Percentiles rank a stretch among this genome's conserved stretches.
phyloP scores from a whole-genome alignment of 2,888 invertebrate genomes.

The Drosophila setosimentum region DNA sequence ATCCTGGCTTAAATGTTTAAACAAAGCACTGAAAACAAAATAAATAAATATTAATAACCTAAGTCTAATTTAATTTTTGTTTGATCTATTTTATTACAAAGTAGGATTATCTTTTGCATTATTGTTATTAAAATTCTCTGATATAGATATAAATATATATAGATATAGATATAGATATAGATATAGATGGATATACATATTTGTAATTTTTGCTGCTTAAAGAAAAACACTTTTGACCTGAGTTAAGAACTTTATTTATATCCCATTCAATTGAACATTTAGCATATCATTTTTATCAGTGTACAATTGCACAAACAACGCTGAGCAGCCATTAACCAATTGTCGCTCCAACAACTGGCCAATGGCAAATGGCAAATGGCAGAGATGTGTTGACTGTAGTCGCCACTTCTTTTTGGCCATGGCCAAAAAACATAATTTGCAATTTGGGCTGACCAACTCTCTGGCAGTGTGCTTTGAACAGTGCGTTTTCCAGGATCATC shows the following conservation, averaged over 20 bases:
- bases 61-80: not conserved
- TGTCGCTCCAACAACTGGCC: constrained; percentile 11
- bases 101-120: not conserved
- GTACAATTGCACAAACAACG: not conserved
- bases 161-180: not conserved
- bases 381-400: constrained; percentile 29
- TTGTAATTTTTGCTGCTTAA: not conserved
- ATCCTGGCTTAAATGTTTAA: not conserved
- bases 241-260: not conserved
- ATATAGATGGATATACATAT: not conserved
- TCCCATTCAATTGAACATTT: not conserved
- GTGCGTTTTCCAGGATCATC: constrained; percentile 4
- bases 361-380: constrained; percentile 12
- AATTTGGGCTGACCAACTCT: constrained; percentile 56
- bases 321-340: constrained; percentile 7
- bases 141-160: not conserved
- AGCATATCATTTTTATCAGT: not conserved
- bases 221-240: not conserved
- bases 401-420: constrained; percentile 34
- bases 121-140: not conserved
- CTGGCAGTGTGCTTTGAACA: not conserved
- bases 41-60: not conserved
- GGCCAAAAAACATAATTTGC: constrained; percentile 72
- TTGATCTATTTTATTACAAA: not conserved
- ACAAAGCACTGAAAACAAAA: not conserved